Base-by-base conservation (phyloP, 2,888 invertebrate species). In the Zeuzera pyrina region DNA sequence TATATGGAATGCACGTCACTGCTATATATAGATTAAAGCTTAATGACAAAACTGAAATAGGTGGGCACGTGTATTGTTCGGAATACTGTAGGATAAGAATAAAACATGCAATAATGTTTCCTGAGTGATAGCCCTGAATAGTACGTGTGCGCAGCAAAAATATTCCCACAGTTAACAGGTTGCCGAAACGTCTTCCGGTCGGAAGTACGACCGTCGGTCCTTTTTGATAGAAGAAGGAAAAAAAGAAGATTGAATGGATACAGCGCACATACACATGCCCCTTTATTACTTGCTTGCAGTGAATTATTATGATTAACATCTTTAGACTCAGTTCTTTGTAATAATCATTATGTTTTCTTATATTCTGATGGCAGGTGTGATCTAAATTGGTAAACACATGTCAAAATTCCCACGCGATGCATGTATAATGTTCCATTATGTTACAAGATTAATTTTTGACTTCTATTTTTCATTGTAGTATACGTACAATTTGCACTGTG, bases 161-260 rank as follows among this genome's bases (percentile, higher is more conserved):
- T 51, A 51, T 79, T 79, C 79, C 69, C 79, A 79, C 72, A 73
- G 55, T 49, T 48, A 69, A 76, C 81, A 81, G 79, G 79, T 83
- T 78, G 69, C 61, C 71, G 63, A 73, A 73, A 57, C 55, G 67
- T 47, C 68, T 79, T 81, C 81, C 79, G 76, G 77, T 71, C 76
- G 81, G 81, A 83, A 83, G 81, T 79, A 58, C 56, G 63, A 67
- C 70, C 64, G 69, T 66, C 73, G 71, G 76, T 73, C 70, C 67
- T 69, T 69, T 63, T 52, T 38, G 41, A 31, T 35, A 36, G 16
- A 31, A 31, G 26, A 30, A 15, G 25, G 26, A 15, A 57, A 60
- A 58, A 62, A 67, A 64, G 59, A 51, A 47, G 39, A 49, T 53
- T 66, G 59, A 68, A 70, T 69, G 64, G 60, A 64, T 61, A 49